phyloP scores from a whole-genome alignment of 1,140 invertebrate genomes.

The Proctacanthus coquilletti region DNA sequence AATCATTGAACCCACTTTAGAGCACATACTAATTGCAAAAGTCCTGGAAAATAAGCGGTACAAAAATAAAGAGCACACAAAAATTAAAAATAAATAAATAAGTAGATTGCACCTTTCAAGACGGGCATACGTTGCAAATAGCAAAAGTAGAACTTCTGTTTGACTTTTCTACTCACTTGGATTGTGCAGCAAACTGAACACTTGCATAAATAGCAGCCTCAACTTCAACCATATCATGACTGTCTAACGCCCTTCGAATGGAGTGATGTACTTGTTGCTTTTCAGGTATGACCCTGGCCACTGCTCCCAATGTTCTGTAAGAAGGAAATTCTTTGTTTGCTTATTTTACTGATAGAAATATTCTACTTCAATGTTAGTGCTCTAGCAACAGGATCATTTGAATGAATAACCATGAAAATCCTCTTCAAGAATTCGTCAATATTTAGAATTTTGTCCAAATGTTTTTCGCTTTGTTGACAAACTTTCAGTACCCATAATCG shows the following conservation, averaged over 20 bases:
- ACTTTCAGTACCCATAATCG: constrained; percentile 86
- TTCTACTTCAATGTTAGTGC: constrained; percentile 60
- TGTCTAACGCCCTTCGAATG: constrained; percentile 80
- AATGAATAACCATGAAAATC: constrained; percentile 91
- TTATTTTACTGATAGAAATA: neutral
- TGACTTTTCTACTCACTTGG: constrained; percentile 44
- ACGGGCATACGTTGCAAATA: no score
- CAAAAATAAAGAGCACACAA: constrained; percentile 1
- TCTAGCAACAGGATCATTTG: constrained; percentile 90
- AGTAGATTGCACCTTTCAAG: neutral
- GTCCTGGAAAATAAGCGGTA: constrained; percentile 35
- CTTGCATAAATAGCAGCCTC: constrained; percentile 92
- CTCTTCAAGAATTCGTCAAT: constrained; percentile 88
- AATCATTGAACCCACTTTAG: constrained; percentile 91
- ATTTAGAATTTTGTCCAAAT: constrained; percentile 91
- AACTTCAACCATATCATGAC: constrained; percentile 88
- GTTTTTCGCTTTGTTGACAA: constrained; percentile 89
- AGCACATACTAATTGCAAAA: constrained; percentile 93
- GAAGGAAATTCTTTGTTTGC: neutral
- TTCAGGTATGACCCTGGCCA: constrained; percentile 85
- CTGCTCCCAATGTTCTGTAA: constrained; percentile 62
- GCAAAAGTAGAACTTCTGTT: no score
- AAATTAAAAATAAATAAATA: constrained; percentile 1
- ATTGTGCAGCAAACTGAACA: constrained; percentile 81
- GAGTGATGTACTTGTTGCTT: constrained; percentile 90